A percentile compares a stretch with the other conserved stretches of the same genome.
phyloP scores from a whole-genome alignment of 2,113 vertebrate genomes.

The Brachyistius frenatus region DNA sequence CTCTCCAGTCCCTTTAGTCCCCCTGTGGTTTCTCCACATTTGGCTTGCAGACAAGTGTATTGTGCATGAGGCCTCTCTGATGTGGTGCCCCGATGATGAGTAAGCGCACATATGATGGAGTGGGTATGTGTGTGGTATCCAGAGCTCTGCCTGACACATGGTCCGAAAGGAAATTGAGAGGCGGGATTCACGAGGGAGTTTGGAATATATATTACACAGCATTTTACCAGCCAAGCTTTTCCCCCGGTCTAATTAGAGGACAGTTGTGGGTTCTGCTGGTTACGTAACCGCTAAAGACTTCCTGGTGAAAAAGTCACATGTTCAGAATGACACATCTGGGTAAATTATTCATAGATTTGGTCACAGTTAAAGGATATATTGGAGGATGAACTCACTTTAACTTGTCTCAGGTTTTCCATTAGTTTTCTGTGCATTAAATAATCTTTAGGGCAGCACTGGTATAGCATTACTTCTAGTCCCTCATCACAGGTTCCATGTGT shows the following conservation, averaged over 20 bases:
- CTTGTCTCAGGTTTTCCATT: conserved; percentile 25
- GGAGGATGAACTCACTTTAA: conserved; percentile 30
- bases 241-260: conserved; percentile 70
- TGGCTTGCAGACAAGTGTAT: conserved; percentile 74
- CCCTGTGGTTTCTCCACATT: conserved; percentile 75
- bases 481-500: background rate
- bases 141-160: conserved; percentile 72
- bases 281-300: conserved; percentile 67
- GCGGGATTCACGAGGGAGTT: conserved; percentile 49
- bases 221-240: conserved; percentile 62
- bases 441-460: background rate
- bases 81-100: conserved; percentile 75
- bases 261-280: conserved; percentile 61
- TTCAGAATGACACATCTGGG: conserved; percentile 53
- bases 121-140: conserved; percentile 68
- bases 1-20: conserved; percentile 63
- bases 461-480: background rate
- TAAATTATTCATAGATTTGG: conserved; percentile 43
- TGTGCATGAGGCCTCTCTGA: conserved; percentile 71
- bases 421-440: conserved; percentile 16
- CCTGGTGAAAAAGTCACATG: conserved; percentile 54
- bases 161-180: conserved; percentile 51
- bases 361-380: conserved; percentile 22
- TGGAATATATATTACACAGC: conserved; percentile 65
- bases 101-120: conserved; percentile 71